These are phyloP conservation scores for Pantherophis guttatus DNA, from an alignment of 2,113 vertebrate species.

Conservation along the genomic window DNA sequence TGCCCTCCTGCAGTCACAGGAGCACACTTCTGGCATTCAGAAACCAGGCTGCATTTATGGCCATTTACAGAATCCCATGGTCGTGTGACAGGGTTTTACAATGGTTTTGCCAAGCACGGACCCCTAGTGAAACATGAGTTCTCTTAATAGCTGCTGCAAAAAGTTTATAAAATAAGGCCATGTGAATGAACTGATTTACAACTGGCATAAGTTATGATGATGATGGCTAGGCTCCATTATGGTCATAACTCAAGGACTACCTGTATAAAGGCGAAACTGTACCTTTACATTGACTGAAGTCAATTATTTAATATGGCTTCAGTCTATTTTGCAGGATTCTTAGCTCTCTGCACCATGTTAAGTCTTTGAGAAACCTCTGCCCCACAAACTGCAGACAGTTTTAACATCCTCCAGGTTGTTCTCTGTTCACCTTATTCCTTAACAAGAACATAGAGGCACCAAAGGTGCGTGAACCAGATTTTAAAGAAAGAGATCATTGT, in stretches of 20 bases:
- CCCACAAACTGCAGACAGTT: neutral
- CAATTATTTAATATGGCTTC: neutral
- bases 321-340: neutral
- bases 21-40: neutral
- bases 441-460: neutral
- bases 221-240: neutral
- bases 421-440: neutral
- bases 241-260: neutral
- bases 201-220: neutral
- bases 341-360: neutral
- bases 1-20: neutral
- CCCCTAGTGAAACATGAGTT: neutral
- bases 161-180: neutral
- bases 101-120: neutral
- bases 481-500: conserved; percentile 32
- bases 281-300: neutral
- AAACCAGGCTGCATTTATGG: neutral
- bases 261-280: neutral
- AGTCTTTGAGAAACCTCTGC: neutral
- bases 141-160: neutral
- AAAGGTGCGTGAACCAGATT: accelerated
- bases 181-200: neutral
- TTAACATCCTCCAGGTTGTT: neutral
- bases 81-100: neutral
- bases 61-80: neutral